These are phyloP conservation scores for Oreonectes daqikongensis DNA, from an alignment of 2,797 vertebrate species.

Conservation along the genomic window DNA sequence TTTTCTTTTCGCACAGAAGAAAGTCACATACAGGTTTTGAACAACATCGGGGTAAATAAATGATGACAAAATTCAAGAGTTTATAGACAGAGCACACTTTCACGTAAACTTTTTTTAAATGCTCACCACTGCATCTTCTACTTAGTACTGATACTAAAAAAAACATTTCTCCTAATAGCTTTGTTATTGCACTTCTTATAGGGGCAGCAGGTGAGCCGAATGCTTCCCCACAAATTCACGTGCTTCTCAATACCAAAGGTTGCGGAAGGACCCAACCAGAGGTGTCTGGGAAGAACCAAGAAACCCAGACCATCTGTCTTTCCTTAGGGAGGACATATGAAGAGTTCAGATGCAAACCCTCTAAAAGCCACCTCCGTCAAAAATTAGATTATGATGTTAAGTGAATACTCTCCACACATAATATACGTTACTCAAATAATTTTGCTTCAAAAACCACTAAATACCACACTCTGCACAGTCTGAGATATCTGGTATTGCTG, in stretches of 20 bases:
- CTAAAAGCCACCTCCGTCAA: too few relatives aligned
- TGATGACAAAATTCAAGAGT: too few relatives aligned
- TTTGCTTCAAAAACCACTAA: too few relatives aligned
- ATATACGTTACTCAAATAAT: too few relatives aligned
- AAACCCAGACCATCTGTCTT: constrained; percentile 66
- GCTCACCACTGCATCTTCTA: constrained; percentile 44
- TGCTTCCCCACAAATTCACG: constrained; percentile 71
- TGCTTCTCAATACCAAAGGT: constrained; percentile 54
- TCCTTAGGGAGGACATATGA: constrained; percentile 53
- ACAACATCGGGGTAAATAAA: constrained; percentile 39
- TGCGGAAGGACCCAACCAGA: constrained; percentile 41
- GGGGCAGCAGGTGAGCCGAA: background rate
- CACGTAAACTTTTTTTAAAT: constrained; percentile 52
- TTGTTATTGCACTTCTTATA: constrained; percentile 71
- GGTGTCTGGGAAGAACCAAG: constrained; percentile 54
- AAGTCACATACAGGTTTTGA: too few relatives aligned
- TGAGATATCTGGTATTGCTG: too few relatives aligned
- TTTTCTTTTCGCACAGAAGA: too few relatives aligned
- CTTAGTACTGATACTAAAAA: constrained; percentile 39
- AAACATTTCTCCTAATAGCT: constrained; percentile 67
- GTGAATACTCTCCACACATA: too few relatives aligned
- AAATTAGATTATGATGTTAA: too few relatives aligned
- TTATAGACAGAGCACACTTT: too few relatives aligned
- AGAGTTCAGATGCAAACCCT: too few relatives aligned
- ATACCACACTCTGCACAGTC: too few relatives aligned